Evolutionary conservation across 2,113 vertebrate species (phyloP).

Genomic region (Pelecanus crispus): DNA sequence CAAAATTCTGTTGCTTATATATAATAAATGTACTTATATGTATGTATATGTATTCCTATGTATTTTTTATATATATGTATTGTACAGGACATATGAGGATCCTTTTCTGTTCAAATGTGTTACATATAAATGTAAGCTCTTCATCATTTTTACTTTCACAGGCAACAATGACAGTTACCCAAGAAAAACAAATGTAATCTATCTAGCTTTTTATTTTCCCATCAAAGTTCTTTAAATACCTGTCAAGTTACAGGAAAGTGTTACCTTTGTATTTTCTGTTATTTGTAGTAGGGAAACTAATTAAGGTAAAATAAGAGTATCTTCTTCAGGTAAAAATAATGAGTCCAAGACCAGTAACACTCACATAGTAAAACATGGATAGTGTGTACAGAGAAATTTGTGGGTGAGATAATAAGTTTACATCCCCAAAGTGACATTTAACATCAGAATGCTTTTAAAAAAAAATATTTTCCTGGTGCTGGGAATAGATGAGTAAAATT

Average conservation of each 20-base stretch:
- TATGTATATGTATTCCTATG: not conserved
- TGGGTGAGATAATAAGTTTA: not conserved
- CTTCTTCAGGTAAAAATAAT: constrained; percentile 6
- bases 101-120: not conserved
- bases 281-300: not conserved
- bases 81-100: not conserved
- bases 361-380: not conserved
- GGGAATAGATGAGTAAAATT: not conserved
- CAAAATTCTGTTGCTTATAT: not conserved
- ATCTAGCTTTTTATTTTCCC: not conserved
- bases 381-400: not conserved
- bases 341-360: not conserved
- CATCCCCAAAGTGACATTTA: not conserved
- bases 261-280: not conserved
- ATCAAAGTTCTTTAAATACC: constrained; percentile 7
- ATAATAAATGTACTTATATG: not conserved
- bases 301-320: not conserved
- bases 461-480: not conserved
- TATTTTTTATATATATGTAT: not conserved
- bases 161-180: not conserved
- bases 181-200: not conserved
- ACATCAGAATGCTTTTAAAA: not conserved
- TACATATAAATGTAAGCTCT: not conserved
- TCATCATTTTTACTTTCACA: not conserved
- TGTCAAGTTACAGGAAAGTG: not conserved